These are phyloP conservation scores for Rallus crepitans DNA, from an alignment of 2,797 vertebrate genomes.

Conservation along the genomic window DNA sequence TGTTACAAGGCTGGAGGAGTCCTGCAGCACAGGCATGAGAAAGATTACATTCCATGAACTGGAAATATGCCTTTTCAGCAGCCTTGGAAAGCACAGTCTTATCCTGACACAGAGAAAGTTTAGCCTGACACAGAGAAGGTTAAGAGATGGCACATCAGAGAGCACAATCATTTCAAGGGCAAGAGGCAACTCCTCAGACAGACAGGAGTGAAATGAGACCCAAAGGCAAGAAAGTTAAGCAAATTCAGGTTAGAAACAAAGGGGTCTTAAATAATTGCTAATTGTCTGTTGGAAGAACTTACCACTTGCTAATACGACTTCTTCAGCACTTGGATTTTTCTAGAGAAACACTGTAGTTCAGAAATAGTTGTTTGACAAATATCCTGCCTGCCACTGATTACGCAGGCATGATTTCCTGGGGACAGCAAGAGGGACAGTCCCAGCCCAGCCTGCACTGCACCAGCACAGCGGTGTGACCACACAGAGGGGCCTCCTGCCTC, in stretches of 20 bases:
- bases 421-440: not conserved
- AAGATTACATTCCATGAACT: not conserved
- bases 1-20: not conserved
- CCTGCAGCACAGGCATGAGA: not conserved
- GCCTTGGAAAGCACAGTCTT: not conserved
- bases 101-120: too few relatives aligned
- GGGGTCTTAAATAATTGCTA: not conserved
- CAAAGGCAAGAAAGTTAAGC: not conserved
- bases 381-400: not conserved
- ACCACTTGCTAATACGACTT: not conserved
- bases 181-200: not conserved
- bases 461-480: not conserved
- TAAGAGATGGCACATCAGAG: not conserved
- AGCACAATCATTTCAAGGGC: not conserved
- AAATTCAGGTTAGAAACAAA: not conserved
- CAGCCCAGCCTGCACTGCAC: not conserved
- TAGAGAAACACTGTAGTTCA: not conserved
- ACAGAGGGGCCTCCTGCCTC: not conserved
- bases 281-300: not conserved
- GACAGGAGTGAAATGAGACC: not conserved
- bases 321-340: not conserved
- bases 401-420: not conserved
- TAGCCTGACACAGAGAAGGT: too few relatives aligned
- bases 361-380: not conserved
- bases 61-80: not conserved